Base-by-base conservation (phyloP, 2,113 vertebrate genomes). In the Chascanopsetta lugubris region DNA sequence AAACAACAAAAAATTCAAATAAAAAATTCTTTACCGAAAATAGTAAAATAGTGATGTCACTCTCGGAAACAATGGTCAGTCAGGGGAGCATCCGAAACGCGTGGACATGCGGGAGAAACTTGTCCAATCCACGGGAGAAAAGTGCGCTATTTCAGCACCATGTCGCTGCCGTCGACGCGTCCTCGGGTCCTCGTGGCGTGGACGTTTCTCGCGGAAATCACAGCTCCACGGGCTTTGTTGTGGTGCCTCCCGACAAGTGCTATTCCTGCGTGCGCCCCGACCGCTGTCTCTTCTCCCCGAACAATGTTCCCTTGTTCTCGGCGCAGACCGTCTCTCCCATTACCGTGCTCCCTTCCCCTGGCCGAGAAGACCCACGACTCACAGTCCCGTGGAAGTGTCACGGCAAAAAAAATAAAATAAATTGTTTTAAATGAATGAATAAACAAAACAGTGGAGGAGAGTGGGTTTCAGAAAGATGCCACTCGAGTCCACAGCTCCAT, bases 251-350 rank as follows among this genome's bases (percentile, higher is more conserved):
- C 42, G 11, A 61, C 58, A 69, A 6, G 47, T 69, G 68, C 80
- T 74, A 72, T 77, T 80, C 72, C 55, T 74, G 76, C 29, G 47
- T 75, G 84, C 82, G 77, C 72, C 58, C 63, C 63, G 61, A 86
- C 85, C n/a, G n/a, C n/a, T 87, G 88, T 88, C 83, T 79, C 70
- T 72, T 77, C 42, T 4, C n/a, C 3, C 36, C 75, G 81, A 89
- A 88, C 86, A 89, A 62, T 84, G 87, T 85, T 79, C 77, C 85
- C 88, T 89, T 89, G 89, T 90, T 90, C 78, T 82, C 70, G 61
- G 77, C 42, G 71, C 60, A 17, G 84, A 78, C 75, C 74, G 71
- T 80, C 82, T 88, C 82, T 90, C 88, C 87, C 89, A 91, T 92
- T 85, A 86, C 90, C 85, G 55, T 77, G 62, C 76, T 68, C 53